phyloP scores from a whole-genome alignment of 92 coral and sea anemone species.

The Desmophyllum pertusum region DNA sequence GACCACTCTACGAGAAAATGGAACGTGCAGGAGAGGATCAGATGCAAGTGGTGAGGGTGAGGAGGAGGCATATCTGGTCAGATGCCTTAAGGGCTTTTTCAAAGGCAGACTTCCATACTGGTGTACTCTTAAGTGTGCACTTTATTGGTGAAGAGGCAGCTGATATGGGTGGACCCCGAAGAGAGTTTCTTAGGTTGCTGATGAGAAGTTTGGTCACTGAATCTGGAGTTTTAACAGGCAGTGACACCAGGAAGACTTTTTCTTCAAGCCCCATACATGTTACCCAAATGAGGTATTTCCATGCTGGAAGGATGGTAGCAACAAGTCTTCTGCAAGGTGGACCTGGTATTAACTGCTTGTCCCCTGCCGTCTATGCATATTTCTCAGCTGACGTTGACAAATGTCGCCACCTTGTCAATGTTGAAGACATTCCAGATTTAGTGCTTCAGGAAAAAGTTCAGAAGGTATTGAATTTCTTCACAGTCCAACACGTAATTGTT shows the following conservation, averaged over 20 bases:
- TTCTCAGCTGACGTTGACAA: slow-evolving; percentile 11
- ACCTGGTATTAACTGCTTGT: slow-evolving; percentile 42
- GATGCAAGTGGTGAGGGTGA: slow-evolving; percentile 27
- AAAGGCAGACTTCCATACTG: slow-evolving; percentile 11
- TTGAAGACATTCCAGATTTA: slow-evolving; percentile 24
- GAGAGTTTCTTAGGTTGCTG: slow-evolving; percentile 41
- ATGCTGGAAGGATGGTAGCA: slow-evolving; percentile 52
- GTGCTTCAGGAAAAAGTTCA: slow-evolving; percentile 26
- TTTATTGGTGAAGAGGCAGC: slow-evolving; percentile 46
- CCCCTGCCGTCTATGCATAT: slow-evolving; percentile 37
- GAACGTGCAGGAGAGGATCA: background rate
- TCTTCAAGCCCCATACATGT: slow-evolving; percentile 38
- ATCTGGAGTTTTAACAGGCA: slow-evolving; percentile 42
- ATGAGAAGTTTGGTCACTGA: slow-evolving; percentile 35
- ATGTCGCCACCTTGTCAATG: slow-evolving; percentile 1
- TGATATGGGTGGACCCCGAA: slow-evolving; percentile 38
- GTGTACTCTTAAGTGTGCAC: slow-evolving; percentile 22
- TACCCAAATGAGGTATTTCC: slow-evolving; percentile 24
- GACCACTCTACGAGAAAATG: slow-evolving; percentile 19
- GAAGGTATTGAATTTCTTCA: slow-evolving; percentile 10
- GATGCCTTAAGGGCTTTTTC: slow-evolving; percentile 37
- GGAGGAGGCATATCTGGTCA: slow-evolving; percentile 41
- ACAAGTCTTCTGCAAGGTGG: slow-evolving; percentile 51
- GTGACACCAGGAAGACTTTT: slow-evolving; percentile 37
- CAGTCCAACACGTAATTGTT: background rate